phyloP scores from a whole-genome alignment of 1,140 invertebrate species.

The Lucilia cuprina region DNA sequence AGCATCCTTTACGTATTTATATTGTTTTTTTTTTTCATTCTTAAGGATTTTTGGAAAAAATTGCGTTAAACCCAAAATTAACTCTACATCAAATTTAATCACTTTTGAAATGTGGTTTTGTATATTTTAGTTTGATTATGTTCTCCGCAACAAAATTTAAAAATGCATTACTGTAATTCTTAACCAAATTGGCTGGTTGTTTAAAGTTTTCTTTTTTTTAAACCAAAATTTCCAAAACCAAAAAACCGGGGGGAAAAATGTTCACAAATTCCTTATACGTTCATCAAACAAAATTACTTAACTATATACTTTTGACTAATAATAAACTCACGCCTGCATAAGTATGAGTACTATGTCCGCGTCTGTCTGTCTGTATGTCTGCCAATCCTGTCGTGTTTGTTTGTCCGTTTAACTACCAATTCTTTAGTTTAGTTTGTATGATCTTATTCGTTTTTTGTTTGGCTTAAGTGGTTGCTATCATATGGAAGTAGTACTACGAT shows the following conservation, averaged over 20 bases:
- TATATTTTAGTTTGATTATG: not conserved
- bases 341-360: not conserved
- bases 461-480: not conserved
- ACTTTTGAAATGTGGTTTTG: constrained; percentile 38
- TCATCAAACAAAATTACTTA: constrained; percentile 38
- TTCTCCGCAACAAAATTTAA: not conserved
- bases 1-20: not conserved
- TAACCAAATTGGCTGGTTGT: constrained; percentile 3
- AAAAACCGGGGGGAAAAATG: not conserved
- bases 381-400: not conserved
- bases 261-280: constrained; percentile 17
- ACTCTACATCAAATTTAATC: constrained; percentile 39
- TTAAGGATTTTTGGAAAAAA: not conserved
- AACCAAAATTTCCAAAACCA: not conserved
- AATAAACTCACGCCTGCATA: constrained; percentile 39
- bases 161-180: constrained; percentile 2
- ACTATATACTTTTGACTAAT: constrained; percentile 35
- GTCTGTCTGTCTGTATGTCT: not conserved
- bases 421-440: not conserved
- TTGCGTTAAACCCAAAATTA: constrained; percentile 37
- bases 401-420: not conserved
- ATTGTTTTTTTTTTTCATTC: not conserved
- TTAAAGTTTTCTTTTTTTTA: not conserved
- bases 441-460: too few relatives aligned
- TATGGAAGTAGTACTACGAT: not conserved